Evolutionary conservation across 2,797 vertebrate genomes (phyloP), one percentile per base, ranked within the genome.

Genomic region (Thripadectes ignobilis): DNA sequence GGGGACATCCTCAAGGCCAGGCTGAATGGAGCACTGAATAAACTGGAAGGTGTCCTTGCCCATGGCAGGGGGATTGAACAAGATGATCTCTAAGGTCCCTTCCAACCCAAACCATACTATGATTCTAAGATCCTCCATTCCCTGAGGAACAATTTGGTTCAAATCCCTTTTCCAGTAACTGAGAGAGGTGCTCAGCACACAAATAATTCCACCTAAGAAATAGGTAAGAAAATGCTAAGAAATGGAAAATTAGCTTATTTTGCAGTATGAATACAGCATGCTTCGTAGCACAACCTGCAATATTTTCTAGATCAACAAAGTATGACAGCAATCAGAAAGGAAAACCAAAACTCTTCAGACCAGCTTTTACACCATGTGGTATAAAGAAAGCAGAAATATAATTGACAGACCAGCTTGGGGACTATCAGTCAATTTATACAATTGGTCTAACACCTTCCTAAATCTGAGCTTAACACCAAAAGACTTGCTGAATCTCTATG

Each of bases 391-490:
- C 8, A 71, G 49, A 75, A 79, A 82, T 79, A 65, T 80, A 94
- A 93, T 74, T 77, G 93, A 92, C 76, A 41, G 67, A 20, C 36
- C 49, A 89, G 74, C 88, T 87, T 77, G 57, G 89, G 83, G 85
- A 77, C 83, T 49, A 71, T 85, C 80, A 80, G 83, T 94, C 88
- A 91, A 59, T 90, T 96, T 93, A 83, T 69, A 65, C 80, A 91
- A 85, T 72, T 92, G 74, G 77, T 85, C 52, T 89, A 96, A 95
- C 72, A 91, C 81, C 27, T 91, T 92, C 77, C 80, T 93, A 89
- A 92, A 71, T 74, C 77, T 89, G 91, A 95, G 74, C 57, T 95
- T 94, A 87, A 93, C 92, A 80, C 81, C 74, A 48, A 57, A 93
- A 94, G 93, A 58, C 80, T 93, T 88, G 78, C 85, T 22, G 48